A percentile compares a stretch with the other conserved stretches of the same genome.
Conservation (phyloP, 2,113 vertebrate species). For the Megalops atlanticus region DNA sequence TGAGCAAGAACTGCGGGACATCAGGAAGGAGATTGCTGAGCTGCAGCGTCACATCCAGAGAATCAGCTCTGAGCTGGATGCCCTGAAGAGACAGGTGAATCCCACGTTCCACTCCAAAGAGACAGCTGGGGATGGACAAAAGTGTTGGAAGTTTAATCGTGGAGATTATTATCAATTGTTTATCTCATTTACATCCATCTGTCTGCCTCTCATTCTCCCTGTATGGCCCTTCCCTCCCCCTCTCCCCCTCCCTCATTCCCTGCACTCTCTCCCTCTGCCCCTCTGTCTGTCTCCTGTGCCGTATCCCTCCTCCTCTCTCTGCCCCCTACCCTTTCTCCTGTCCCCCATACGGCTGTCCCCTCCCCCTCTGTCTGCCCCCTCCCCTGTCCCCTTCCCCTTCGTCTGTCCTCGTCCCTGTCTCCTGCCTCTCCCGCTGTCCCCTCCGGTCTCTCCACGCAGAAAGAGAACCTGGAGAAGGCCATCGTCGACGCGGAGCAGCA, state of each 20-base stretch:
- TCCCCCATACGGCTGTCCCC: no score
- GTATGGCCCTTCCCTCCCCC: not conserved
- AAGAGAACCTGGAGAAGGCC: constrained; percentile 56
- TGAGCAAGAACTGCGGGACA: constrained; percentile 63
- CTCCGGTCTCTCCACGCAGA: constrained; percentile 48
- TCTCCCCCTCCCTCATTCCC: not conserved
- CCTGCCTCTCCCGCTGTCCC: not conserved
- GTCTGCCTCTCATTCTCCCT: not conserved
- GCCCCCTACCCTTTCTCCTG: not conserved
- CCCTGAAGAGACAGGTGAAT: constrained; percentile 67
- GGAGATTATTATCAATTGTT: not conserved
- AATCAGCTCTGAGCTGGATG: constrained; percentile 60
- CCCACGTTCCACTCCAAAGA: not conserved
- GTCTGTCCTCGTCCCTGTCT: not conserved
- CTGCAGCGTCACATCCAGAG: constrained; percentile 62
- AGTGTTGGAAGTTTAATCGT: no score
- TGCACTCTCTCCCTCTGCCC: not conserved
- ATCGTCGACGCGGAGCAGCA: constrained; percentile 27
- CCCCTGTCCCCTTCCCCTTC: not conserved
- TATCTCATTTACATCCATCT: not conserved
- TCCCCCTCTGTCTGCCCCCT: not conserved
- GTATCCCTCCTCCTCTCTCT: not conserved
- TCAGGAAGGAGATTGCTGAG: constrained; percentile 67
- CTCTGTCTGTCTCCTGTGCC: not conserved
- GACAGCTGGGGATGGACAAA: no score